phyloP scores from a whole-genome alignment of 2,113 vertebrate species.

The Colossoma macropomum region DNA sequence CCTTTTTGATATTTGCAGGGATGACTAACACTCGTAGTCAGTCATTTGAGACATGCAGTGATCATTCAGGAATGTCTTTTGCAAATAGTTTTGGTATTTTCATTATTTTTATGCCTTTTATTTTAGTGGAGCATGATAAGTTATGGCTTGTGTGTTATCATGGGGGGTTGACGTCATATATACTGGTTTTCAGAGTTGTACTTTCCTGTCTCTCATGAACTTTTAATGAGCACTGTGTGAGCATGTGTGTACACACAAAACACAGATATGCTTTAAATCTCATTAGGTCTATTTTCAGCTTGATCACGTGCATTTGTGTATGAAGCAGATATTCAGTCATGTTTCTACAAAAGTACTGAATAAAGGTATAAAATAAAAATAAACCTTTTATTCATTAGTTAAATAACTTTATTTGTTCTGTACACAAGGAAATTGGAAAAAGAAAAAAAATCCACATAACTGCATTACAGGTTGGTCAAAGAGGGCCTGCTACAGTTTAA shows the following conservation, averaged over 20 bases:
- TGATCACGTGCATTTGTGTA: neutral
- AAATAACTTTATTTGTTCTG: conserved; percentile 70
- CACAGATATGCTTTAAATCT: conserved; percentile 40
- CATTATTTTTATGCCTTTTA: too few relatives aligned
- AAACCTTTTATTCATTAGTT: conserved; percentile 49
- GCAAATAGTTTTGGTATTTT: too few relatives aligned
- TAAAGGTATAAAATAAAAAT: neutral
- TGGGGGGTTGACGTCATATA: too few relatives aligned
- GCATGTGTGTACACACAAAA: neutral
- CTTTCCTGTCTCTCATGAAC: conserved; percentile 5
- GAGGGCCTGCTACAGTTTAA: neutral
- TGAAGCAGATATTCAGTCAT: neutral
- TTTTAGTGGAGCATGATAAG: too few relatives aligned
- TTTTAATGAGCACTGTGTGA: conserved; percentile 42
- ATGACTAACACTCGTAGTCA: too few relatives aligned
- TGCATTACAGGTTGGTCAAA: neutral
- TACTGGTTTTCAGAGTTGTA: too few relatives aligned
- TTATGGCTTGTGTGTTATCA: too few relatives aligned
- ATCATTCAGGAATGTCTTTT: too few relatives aligned
- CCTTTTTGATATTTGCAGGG: too few relatives aligned
- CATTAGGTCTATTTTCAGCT: neutral
- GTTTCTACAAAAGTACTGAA: too few relatives aligned
- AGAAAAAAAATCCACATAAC: conserved; percentile 59
- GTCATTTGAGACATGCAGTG: too few relatives aligned
- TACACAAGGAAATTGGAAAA: conserved; percentile 66